Percentiles rank a stretch among this genome's conserved stretches.
Conservation (phyloP, 1,140 invertebrate species). For the Batillaria attramentaria region DNA sequence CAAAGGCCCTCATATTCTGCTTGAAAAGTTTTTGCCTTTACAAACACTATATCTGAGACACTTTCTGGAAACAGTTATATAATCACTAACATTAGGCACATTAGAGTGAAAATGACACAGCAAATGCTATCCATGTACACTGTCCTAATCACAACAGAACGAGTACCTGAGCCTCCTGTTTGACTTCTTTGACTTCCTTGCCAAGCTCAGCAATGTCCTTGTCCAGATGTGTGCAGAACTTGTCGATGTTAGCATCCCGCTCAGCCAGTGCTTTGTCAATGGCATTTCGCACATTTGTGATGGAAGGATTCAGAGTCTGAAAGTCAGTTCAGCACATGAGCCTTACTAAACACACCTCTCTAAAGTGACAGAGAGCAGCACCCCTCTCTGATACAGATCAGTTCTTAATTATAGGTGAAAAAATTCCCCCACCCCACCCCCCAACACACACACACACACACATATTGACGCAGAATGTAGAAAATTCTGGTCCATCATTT, state of each 20-base stretch:
- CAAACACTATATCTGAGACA: too few species aligned
- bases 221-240: conserved; percentile 70
- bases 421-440: not conserved
- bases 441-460: not conserved
- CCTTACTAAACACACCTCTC: too few species aligned
- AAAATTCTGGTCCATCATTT: not conserved
- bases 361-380: too few species aligned
- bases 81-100: too few species aligned
- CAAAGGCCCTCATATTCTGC: too few species aligned
- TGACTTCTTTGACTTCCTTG: conserved; percentile 71
- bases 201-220: conserved; percentile 71
- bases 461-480: not conserved
- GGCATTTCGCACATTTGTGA: conserved; percentile 69
- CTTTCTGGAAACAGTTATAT: too few species aligned
- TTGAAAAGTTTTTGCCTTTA: too few species aligned
- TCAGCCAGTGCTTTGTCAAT: conserved; percentile 72
- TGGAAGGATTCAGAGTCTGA: conserved; percentile 69
- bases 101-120: too few species aligned
- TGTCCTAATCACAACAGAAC: not conserved
- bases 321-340: too few species aligned
- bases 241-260: conserved; percentile 70
- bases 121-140: too few species aligned
- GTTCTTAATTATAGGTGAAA: not conserved
- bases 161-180: conserved; percentile 69
- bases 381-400: too few species aligned